Evolutionary conservation across 1,140 invertebrate species (phyloP), one percentile per base, ranked within the genome.

Genomic region (Drosophila varians): DNA sequence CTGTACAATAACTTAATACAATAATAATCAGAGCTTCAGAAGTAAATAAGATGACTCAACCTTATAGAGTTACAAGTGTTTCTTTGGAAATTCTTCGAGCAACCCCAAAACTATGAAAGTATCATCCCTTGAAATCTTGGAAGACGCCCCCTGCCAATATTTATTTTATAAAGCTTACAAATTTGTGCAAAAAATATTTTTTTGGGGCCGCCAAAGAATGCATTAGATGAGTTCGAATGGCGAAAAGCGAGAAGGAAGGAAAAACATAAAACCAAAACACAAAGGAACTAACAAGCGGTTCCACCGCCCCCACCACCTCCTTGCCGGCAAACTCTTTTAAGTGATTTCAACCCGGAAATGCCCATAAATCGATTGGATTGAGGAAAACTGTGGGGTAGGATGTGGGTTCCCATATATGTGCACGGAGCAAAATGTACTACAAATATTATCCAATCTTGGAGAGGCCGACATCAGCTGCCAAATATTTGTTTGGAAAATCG

Each of bases 321-420:
- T 38, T 14, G 31, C 48, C 45, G 31, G 61, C 62, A 66, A 66
- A 66, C 60, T 57, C 72, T 76, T 84, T 79, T 87, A 84, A 84
- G 80, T 80, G 80, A 84, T 84, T 84, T 84, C 76, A 87, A 86
- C 80, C 80, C 80, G 80, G 80, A 84, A 84, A 80, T 84, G 76
- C 72, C 80, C 80, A 87, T 84, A 84, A 84, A 84, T 84, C 80
- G 80, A 84, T 84, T 86, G 58, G 7, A 48, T 51, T 21, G 28
- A 7, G 18, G 16, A 21, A 7, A 21, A 7, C n/a, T 3, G 52
- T 28, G 54, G 23, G 43, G 66, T n/a, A 42, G 7, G 12, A 47
- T 36, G 49, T 26, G 68, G 14, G 14, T 7, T 42, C 28, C 18
- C 31, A 26, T 61, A 26, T 18, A 53, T 23, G 36, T 53, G 34